Percentiles rank a stretch among this genome's conserved stretches.
Conservation (phyloP, 2,797 vertebrate genomes). For the Tenualosa thibaudeaui region DNA sequence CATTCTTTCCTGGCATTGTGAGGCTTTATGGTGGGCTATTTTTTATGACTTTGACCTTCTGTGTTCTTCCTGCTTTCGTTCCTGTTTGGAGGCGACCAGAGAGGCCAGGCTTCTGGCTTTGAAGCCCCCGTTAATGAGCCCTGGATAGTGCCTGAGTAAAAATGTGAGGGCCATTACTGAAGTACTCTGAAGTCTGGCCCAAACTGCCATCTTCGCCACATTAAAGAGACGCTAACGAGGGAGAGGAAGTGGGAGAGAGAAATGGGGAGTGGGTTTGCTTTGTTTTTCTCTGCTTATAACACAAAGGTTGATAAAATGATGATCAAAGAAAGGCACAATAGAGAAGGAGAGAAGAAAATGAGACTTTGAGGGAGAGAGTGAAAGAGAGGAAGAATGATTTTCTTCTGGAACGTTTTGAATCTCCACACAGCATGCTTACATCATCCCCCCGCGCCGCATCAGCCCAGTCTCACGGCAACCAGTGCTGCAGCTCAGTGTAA, state of each 20-base stretch:
- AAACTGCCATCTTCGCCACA: neutral
- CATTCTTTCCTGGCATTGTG: neutral
- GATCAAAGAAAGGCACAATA: neutral
- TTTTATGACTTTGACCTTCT: constrained; percentile 3
- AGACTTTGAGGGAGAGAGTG: constrained; percentile 40
- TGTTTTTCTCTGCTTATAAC: neutral
- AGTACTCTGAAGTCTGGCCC: neutral
- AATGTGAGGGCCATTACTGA: neutral
- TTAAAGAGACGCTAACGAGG: neutral
- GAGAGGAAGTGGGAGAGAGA: neutral
- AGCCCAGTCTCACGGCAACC: constrained; percentile 86
- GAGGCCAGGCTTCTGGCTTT: neutral
- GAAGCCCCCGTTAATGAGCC: neutral
- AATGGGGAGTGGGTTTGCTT: neutral
- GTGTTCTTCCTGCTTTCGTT: neutral
- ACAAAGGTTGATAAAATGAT: neutral
- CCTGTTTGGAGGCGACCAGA: neutral
- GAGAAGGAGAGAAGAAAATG: constrained; percentile 30
- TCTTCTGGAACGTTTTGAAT: constrained; percentile 55
- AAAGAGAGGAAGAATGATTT: constrained; percentile 34
- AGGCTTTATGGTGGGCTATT: neutral
- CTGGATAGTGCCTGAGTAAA: neutral
- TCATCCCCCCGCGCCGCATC: constrained; percentile 85
- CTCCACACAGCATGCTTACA: constrained; percentile 90
- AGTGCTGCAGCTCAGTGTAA: constrained; percentile 82